Evolutionary conservation across 1,140 invertebrate genomes (phyloP).

Genomic region (Zaprionus kolodkinae): DNA sequence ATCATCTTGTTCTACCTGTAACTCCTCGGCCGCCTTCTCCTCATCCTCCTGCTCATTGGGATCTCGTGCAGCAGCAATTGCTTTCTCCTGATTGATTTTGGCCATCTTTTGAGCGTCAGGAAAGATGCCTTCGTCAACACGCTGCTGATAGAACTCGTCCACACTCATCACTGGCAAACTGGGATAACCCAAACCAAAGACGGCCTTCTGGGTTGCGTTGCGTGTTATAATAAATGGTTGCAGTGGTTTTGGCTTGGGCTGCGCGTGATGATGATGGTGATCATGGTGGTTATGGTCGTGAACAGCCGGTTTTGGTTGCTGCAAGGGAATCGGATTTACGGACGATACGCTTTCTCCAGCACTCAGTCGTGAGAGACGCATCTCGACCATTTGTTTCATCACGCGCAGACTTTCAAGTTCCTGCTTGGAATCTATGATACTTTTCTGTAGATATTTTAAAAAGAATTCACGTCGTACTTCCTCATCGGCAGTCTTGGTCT

Average conservation of each 20-base stretch:
- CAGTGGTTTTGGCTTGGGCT: slow-evolving; percentile 85
- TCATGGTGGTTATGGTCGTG: slow-evolving; percentile 44
- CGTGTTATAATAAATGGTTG: slow-evolving; percentile 97
- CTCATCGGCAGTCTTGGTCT: slow-evolving; percentile 89
- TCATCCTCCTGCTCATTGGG: slow-evolving; percentile 86
- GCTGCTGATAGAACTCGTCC: slow-evolving; percentile 97
- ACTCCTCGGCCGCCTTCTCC: slow-evolving; percentile 87
- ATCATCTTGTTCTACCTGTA: slow-evolving; percentile 90
- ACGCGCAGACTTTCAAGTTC: slow-evolving; percentile 90
- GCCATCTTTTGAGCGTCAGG: slow-evolving; percentile 80
- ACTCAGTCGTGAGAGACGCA: slow-evolving; percentile 84
- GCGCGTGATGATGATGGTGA: slow-evolving; percentile 42
- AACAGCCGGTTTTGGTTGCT: neutral
- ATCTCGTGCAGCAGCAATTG: slow-evolving; percentile 83
- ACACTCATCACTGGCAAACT: slow-evolving; percentile 95
- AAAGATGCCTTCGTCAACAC: slow-evolving; percentile 91
- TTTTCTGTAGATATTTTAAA: slow-evolving; percentile 90
- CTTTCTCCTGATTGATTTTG: slow-evolving; percentile 73
- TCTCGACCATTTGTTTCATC: slow-evolving; percentile 91
- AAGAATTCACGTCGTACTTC: slow-evolving; percentile 93
- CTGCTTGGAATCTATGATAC: slow-evolving; percentile 90
- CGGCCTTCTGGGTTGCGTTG: slow-evolving; percentile 94
- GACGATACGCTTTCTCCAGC: slow-evolving; percentile 18
- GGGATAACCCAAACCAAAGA: slow-evolving; percentile 97
- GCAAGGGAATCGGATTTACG: neutral